Evolutionary conservation across 2,888 invertebrate genomes (phyloP), one percentile per base, ranked within the genome.

Genomic region (Ophion ellenae): DNA sequence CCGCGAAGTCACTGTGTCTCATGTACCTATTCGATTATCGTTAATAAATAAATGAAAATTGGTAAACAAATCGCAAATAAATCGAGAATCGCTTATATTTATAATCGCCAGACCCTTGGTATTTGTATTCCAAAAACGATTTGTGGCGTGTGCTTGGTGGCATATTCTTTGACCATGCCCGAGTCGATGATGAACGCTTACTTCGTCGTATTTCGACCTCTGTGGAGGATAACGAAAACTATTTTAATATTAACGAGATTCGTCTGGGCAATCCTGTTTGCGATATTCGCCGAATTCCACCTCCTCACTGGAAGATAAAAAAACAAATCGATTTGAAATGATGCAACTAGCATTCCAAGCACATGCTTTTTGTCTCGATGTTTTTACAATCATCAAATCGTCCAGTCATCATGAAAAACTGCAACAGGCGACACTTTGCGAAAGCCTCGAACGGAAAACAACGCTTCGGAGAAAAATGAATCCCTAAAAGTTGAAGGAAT

Each of bases 191-290:
- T 66, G n/a, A 45, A 78, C 83, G 76, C 53, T 78, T 78, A 83
- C 86, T 87, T 57, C 86, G 86, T 80, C 78, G 76, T 83, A 80
- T 89, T 84, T 86, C 84, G 87, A 86, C 84, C 87, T 80, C 67
- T 74, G 70, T 64, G 45, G 74, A 80, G 57, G 83, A 71, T 69
- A 59, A 76, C 28, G 47, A 57, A 67, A 76, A 78, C 64, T 73
- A 71, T 64, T 47, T 59, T 81, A 64, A 74, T 76, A 77, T 76
- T 79, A 69, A 75, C 77, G 61, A 61, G 66, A 82, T 83, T 84
- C 78, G 61, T 36, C 71, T 69, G 47, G 82, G 82, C 71, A 80
- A 83, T 87, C 83, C 75, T 74, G 81, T 87, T 88, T 87, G 85
- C 81, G 74, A 85, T 69, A 63, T 57, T 69, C 64, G 9, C 69